Conservation (phyloP, 2,888 invertebrate genomes). For the Phyto melanocephala region DNA sequence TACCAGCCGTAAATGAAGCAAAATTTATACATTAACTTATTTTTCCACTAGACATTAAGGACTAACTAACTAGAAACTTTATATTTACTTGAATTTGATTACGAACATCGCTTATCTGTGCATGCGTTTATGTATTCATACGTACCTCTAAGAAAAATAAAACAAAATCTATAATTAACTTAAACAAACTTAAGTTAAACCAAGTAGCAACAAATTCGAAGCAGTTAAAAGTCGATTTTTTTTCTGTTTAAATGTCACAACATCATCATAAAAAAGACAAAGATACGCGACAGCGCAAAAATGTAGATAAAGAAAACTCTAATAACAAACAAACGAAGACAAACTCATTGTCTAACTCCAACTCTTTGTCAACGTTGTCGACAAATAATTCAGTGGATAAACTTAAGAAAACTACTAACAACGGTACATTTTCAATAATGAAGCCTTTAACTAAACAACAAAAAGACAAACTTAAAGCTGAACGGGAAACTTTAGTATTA, state of each 20-base stretch:
- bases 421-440: slow-evolving; percentile 53
- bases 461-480: slow-evolving; percentile 80
- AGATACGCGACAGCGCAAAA: slow-evolving; percentile 66
- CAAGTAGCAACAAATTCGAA: not conserved
- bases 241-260: slow-evolving; percentile 73
- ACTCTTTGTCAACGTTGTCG: not conserved
- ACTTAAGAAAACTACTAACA: slow-evolving; percentile 51
- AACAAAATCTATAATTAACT: slow-evolving; percentile 10
- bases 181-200: slow-evolving; percentile 13
- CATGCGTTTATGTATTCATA: not conserved
- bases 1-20: too few relatives aligned
- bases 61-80: not conserved
- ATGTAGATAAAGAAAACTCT: slow-evolving; percentile 66
- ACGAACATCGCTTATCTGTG: too few relatives aligned
- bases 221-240: not conserved
- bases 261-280: slow-evolving; percentile 72
- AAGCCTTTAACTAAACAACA: slow-evolving; percentile 69
- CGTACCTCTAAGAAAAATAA: not conserved
- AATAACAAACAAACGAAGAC: slow-evolving; percentile 65
- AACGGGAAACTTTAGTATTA: slow-evolving; percentile 85
- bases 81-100: too few relatives aligned
- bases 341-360: slow-evolving; percentile 47
- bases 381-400: slow-evolving; percentile 67
- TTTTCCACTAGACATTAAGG: not conserved
- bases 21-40: not conserved